A percentile compares a stretch with the other conserved stretches of the same genome.
These are phyloP conservation scores for Heteromormyrus szaboi DNA, from an alignment of 2,797 vertebrate genomes.

Conservation along the genomic window DNA sequence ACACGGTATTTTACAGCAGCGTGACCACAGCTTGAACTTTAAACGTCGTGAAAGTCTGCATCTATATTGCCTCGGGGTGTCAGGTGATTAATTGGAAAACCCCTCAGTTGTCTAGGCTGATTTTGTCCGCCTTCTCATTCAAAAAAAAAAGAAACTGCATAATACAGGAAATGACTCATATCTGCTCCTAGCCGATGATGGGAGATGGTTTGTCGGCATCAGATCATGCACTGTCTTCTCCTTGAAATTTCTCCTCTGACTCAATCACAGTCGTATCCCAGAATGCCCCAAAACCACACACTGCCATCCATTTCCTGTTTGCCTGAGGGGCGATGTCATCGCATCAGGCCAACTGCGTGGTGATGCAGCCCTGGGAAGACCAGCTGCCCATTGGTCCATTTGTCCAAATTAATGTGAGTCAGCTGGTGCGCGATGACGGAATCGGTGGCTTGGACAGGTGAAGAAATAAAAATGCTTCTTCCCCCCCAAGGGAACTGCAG, in stretches of 20 bases:
- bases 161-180: conserved; percentile 6
- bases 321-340: conserved; percentile 45
- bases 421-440: conserved; percentile 26
- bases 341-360: conserved; percentile 45
- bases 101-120: neutral
- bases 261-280: conserved; percentile 31
- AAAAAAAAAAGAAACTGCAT: neutral
- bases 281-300: conserved; percentile 27
- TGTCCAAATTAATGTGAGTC: conserved; percentile 54
- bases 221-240: conserved; percentile 18
- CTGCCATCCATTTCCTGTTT: conserved; percentile 47
- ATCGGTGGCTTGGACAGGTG: conserved; percentile 52
- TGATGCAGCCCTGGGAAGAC: conserved; percentile 39
- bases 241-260: conserved; percentile 20
- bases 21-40: neutral
- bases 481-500: conserved; percentile 50
- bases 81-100: neutral
- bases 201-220: neutral
- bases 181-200: neutral
- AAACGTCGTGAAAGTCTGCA: neutral
- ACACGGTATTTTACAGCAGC: neutral
- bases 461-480: conserved; percentile 48
- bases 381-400: conserved; percentile 42
- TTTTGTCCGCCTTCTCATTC: neutral
- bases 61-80: neutral